phyloP scores from a whole-genome alignment of 2,888 invertebrate species.

The Blastobasis adustella region DNA sequence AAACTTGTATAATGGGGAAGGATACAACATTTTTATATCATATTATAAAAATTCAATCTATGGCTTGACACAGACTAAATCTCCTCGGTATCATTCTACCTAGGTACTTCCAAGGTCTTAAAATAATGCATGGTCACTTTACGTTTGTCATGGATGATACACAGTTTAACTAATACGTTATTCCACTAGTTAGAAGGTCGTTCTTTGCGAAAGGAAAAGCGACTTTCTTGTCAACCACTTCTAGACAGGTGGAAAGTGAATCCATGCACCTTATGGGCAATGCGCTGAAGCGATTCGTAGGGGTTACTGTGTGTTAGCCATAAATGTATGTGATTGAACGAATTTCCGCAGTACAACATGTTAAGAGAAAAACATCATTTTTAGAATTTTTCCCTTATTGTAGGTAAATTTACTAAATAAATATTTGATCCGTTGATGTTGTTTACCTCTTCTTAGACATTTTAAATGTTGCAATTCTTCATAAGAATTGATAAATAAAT shows the following conservation, averaged over 20 bases:
- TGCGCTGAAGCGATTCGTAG: background rate
- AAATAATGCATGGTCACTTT: background rate
- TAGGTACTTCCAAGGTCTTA: no score
- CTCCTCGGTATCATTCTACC: no score
- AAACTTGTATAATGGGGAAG: no score
- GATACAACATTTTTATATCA: no score
- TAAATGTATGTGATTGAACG: background rate
- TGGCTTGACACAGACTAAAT: no score
- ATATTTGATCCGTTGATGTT: slow-evolving; percentile 9
- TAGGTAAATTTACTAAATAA: slow-evolving; percentile 15
- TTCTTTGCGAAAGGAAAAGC: background rate
- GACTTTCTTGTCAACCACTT: slow-evolving; percentile 2
- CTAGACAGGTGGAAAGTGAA: slow-evolving; percentile 2
- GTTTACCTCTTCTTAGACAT: slow-evolving; percentile 5
- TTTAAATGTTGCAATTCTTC: background rate
- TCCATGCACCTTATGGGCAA: background rate
- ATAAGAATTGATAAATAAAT: background rate
- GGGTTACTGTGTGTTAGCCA: background rate
- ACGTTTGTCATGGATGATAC: background rate
- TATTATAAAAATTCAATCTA: no score
- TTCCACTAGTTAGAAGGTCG: background rate
- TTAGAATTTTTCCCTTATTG: slow-evolving; percentile 14
- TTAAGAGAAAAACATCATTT: slow-evolving; percentile 6
- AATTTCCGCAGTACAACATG: slow-evolving; percentile 16
- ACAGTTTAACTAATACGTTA: background rate